Evolutionary conservation across 1,140 invertebrate species (phyloP).

Genomic region (Euborellia annulipes): DNA sequence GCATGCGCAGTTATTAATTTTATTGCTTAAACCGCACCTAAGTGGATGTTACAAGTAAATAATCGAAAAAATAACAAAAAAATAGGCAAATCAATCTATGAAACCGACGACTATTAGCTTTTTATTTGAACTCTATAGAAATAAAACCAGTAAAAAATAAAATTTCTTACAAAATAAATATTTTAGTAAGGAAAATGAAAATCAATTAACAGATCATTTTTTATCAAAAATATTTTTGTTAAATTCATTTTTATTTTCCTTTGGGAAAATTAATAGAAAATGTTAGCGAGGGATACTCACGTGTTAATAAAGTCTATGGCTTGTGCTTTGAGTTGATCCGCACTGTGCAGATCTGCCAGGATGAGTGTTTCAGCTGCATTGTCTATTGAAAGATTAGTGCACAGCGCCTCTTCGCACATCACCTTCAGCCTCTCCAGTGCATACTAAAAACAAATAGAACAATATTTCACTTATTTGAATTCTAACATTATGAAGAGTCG

Average conservation of each 20-base stretch:
- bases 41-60: no score
- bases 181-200: conserved; percentile 7
- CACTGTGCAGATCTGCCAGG: conserved; percentile 93
- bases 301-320: conserved; percentile 99
- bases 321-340: conserved; percentile 96
- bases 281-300: conserved; percentile 46
- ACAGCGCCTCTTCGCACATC: conserved; percentile 97
- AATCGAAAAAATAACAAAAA: no score
- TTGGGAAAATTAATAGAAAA: background rate
- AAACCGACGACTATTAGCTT: no score
- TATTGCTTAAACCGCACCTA: no score
- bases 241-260: no score
- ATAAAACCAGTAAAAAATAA: no score
- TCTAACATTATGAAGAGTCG: conserved; percentile 5
- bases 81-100: no score
- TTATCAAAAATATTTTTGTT: no score
- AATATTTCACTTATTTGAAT: conserved; percentile 10
- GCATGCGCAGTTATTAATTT: no score
- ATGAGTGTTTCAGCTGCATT: conserved; percentile 96
- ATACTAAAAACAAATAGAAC: conserved; percentile 48
- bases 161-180: no score
- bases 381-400: conserved; percentile 86
- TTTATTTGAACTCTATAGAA: no score
- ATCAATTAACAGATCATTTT: conserved; percentile 9
- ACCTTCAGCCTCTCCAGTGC: conserved; percentile 95